Evolutionary conservation across 2,797 vertebrate genomes (phyloP).

Genomic region (Falco concolor): DNA sequence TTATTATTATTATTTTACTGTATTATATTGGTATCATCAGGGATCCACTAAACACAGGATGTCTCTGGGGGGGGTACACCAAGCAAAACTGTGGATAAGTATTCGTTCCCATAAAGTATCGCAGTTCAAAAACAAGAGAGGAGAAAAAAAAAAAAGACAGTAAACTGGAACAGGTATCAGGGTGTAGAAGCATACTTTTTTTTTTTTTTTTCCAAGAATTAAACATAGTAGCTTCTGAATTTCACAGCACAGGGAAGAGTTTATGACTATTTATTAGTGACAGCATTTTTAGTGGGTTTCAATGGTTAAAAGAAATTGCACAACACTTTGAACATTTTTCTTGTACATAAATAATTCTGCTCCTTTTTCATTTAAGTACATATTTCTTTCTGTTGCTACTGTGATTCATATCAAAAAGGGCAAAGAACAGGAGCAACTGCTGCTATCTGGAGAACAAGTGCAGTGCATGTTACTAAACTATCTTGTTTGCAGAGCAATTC

Average conservation of each 20-base stretch:
- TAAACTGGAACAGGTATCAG: slow-evolving; percentile 62
- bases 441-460: slow-evolving; percentile 53
- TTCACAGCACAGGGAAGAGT: slow-evolving; percentile 43
- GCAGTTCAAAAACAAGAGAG: not conserved
- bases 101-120: slow-evolving; percentile 41
- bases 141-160: not conserved
- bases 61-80: slow-evolving; percentile 30
- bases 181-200: slow-evolving; percentile 43
- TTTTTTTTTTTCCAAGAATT: not conserved
- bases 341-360: slow-evolving; percentile 33
- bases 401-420: slow-evolving; percentile 49
- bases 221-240: not conserved
- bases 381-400: slow-evolving; percentile 44
- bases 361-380: not conserved
- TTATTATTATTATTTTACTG: slow-evolving; percentile 63
- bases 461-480: not conserved
- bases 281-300: slow-evolving; percentile 31
- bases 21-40: slow-evolving; percentile 42
- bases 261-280: slow-evolving; percentile 30
- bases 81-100: slow-evolving; percentile 61
- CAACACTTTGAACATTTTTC: not conserved
- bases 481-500: slow-evolving; percentile 16
- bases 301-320: not conserved
- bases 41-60: slow-evolving; percentile 43
- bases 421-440: slow-evolving; percentile 48